Base-by-base conservation (phyloP, 1,140 invertebrate genomes). In the Heterodera carotae region DNA sequence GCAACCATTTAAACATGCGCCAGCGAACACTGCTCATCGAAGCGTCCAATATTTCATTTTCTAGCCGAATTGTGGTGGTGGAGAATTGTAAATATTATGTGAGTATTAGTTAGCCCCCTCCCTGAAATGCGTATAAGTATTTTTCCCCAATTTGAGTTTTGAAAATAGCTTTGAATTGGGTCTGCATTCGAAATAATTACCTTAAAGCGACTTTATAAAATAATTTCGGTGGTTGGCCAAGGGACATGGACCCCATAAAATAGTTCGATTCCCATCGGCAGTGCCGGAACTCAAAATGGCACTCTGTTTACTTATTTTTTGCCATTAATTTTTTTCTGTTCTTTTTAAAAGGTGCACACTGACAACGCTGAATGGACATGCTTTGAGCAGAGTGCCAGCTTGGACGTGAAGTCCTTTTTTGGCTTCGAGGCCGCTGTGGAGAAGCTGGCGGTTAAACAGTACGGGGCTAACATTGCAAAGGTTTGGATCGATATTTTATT, bases 381-480 rank as follows among this genome's bases (percentile, higher is more conserved):
- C 86, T 98, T 97, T 89, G 95, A 98, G 87, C 95, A 97, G 89
- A 92, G 91, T 69, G 95, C 95, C 8, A 93, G 92, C 85, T 90
- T 98, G 76, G 95, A 97, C 89, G 94, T 98, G 6, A 96, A 95
- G 88, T 95, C 94, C 83, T 98, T 98, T 88, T 97, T 96, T 89
- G 95, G 95, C 0, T 95, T 97, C 88, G 95, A 98, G 90, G 93
- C 92, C 86, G 93, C 93, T 1, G 94, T 97, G 84, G 95, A 98
- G 89, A 97, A 97, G 87, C 91, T 98, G 83, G 94, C 94, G 8
- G 96, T 97, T 92, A 97, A 97, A 87, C 95, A 98, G 87, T 98
- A 98, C 88, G 93, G 94, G 27, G 91, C 92, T 34, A 96, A 94
- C 88, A 93, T 96, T 84, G 92, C 93, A 73, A 95, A 95, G 90